These are phyloP conservation scores for Equus przewalskii DNA, from an alignment of 2,113 vertebrate species.

Conservation along the genomic window DNA sequence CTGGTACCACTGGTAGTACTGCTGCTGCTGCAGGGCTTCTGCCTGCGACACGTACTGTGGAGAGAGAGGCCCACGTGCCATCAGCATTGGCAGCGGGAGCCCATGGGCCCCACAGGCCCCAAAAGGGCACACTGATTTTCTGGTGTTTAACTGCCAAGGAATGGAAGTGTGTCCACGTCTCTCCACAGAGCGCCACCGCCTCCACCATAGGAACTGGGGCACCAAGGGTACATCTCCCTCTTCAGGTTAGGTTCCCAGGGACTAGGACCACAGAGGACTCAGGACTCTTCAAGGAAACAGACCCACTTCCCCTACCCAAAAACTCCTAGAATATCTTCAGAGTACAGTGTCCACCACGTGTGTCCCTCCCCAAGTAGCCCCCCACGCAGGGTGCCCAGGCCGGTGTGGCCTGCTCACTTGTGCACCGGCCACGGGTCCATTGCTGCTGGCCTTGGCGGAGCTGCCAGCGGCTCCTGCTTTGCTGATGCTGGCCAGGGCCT, in stretches of 20 bases:
- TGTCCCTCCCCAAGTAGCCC: background rate
- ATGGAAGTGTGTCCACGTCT: accelerated
- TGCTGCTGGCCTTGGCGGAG: constrained; percentile 78
- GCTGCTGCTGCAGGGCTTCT: constrained; percentile 90
- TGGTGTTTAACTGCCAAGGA: background rate
- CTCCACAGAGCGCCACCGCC: background rate
- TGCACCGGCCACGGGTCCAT: constrained; percentile 73
- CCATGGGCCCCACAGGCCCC: background rate
- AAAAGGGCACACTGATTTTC: accelerated
- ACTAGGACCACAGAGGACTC: accelerated
- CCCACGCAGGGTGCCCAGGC: accelerated
- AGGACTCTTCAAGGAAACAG: background rate
- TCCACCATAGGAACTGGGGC: background rate
- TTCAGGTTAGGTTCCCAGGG: background rate
- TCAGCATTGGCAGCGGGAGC: background rate
- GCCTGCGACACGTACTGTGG: constrained; percentile 89
- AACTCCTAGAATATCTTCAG: too few relatives aligned
- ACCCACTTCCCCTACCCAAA: accelerated
- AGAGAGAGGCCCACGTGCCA: accelerated
- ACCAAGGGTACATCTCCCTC: background rate
- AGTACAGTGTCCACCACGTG: accelerated
- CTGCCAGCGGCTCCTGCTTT: constrained; percentile 79
- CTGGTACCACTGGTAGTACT: constrained; percentile 94
- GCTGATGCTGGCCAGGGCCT: constrained; percentile 89
- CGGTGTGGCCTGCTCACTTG: constrained; percentile 71